Evolutionary conservation across 2,888 invertebrate genomes (phyloP).

Genomic region (Stenchaetothrips biformis): DNA sequence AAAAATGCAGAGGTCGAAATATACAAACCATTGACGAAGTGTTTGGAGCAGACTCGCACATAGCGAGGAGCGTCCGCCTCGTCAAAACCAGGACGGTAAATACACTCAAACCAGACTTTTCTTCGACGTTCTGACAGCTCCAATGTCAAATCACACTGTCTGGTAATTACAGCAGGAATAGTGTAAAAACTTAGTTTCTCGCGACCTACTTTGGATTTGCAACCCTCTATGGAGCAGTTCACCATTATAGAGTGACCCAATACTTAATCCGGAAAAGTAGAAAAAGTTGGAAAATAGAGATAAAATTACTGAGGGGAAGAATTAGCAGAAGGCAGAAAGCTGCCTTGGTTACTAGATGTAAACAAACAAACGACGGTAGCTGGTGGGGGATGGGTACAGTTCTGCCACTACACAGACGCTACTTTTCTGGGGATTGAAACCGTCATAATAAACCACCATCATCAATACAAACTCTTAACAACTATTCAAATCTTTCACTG

Average conservation of each 20-base stretch:
- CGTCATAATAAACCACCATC: too few species aligned
- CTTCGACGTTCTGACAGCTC: constrained; percentile 7
- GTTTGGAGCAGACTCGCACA: background rate
- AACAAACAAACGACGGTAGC: background rate
- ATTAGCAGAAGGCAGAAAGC: background rate
- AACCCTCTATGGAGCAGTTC: background rate
- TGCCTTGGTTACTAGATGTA: background rate
- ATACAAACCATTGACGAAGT: background rate
- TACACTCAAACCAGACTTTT: background rate
- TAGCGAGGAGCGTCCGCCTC: background rate
- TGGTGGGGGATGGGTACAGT: background rate
- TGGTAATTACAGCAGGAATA: background rate
- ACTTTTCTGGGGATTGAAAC: too few species aligned
- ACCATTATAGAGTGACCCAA: background rate
- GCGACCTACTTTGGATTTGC: background rate
- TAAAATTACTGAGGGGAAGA: background rate
- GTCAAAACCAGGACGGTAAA: background rate
- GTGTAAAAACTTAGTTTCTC: background rate
- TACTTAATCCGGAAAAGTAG: background rate
- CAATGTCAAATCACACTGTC: background rate
- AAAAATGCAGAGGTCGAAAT: background rate
- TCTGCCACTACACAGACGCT: background rate
- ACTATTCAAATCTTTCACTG: too few species aligned
- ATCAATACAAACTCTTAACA: too few species aligned
- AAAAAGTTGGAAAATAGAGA: background rate